Evolutionary conservation across 2,888 invertebrate species (phyloP), one percentile per base, ranked within the genome.

Genomic region (Pherbina coryleti): DNA sequence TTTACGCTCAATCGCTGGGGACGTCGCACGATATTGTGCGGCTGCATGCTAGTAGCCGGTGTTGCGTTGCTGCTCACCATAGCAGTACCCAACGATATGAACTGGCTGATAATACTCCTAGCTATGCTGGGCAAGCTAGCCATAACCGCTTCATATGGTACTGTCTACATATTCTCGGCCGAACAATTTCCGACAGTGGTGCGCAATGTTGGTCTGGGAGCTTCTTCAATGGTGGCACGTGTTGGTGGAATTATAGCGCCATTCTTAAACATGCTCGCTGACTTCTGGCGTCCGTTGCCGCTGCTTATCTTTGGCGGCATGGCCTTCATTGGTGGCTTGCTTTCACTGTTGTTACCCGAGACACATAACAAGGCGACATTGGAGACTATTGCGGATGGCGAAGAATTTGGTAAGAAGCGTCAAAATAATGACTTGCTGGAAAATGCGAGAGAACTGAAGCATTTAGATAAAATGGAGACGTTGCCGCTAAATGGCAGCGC

Each of bases 221-320:
- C 95, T 11, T 93, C 96, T 34, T 97, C 97, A 0, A 96, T 96
- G 91, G 94, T 94, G 78, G 97, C 97, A 0, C 92, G 97, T 83
- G 91, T 97, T 79, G 97, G 97, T 31, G 89, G 90, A 5, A 89
- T 90, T 78, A 77, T 89, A 79, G 88, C 97, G 1, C 97, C 97
- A 0, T 97, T 95, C 85, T 92, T 97, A 2, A 95, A 95, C 19
- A 92, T 93, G n/a, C 86, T 95, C 81, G 90, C 90, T 25, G 87
- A 90, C 51, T 90, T 92, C 0, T 92, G 92, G 86, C 89, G 90
- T 3, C 94, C 94, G 91, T 86, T 95, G 44, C 95, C 96, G 3
- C 92, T 95, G 0, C 86, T 94, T 49, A 91, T 94, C 57, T 96
- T 96, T 84, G 96, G 96, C 17, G 88, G 92, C 3, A 90, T 93